Percentiles rank a stretch among this genome's conserved stretches.
These are phyloP conservation scores for Eupithecia pulchellata DNA, from an alignment of 2,888 invertebrate species.

Conservation along the genomic window DNA sequence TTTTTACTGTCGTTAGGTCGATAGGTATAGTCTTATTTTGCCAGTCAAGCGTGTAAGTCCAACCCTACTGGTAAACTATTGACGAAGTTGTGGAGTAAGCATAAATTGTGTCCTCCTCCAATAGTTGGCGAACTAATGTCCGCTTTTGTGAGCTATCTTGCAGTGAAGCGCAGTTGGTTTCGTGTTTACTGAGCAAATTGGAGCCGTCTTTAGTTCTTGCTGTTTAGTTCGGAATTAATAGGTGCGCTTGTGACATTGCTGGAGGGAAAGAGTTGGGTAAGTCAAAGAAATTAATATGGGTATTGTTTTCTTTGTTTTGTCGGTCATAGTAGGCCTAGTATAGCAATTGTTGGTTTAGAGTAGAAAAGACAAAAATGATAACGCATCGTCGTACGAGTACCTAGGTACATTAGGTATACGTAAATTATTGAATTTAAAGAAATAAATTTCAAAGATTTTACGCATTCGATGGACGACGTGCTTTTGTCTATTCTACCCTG, in stretches of 20 bases:
- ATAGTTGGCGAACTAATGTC: slow-evolving; percentile 66
- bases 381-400: too few species aligned
- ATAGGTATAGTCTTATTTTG: neutral
- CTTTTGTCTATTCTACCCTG: too few species aligned
- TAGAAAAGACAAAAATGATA: too few species aligned
- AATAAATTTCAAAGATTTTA: too few species aligned
- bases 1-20: too few species aligned
- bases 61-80: slow-evolving; percentile 58
- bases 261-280: slow-evolving; percentile 19
- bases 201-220: slow-evolving; percentile 52
- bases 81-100: slow-evolving; percentile 63
- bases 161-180: slow-evolving; percentile 58
- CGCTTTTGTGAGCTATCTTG: slow-evolving; percentile 62
- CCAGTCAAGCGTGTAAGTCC: slow-evolving; percentile 17
- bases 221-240: slow-evolving; percentile 51
- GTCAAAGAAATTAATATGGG: neutral
- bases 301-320: neutral
- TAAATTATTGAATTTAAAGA: too few species aligned
- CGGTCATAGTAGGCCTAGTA: too few species aligned
- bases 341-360: too few species aligned
- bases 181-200: slow-evolving; percentile 62
- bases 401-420: too few species aligned
- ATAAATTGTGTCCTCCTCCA: slow-evolving; percentile 66
- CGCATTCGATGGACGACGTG: too few species aligned
- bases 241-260: slow-evolving; percentile 36